These are phyloP conservation scores for Mobula hypostoma DNA, from an alignment of 2,113 vertebrate species.

Conservation along the genomic window DNA sequence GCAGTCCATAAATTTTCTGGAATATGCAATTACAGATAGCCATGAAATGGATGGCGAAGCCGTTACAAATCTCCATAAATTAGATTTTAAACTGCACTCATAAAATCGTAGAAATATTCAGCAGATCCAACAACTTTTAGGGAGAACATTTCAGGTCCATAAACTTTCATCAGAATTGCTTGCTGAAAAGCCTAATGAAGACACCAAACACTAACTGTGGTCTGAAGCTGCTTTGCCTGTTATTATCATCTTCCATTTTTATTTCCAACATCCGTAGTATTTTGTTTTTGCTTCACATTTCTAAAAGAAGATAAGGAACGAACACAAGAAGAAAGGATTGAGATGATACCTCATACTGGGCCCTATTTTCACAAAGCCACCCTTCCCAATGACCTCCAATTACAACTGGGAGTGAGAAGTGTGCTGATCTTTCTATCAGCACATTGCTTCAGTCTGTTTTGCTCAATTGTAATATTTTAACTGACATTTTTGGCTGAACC, in stretches of 20 bases:
- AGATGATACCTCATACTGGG: background rate
- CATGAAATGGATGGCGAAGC: background rate
- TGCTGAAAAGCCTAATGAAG: no score
- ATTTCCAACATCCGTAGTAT: no score
- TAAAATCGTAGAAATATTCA: no score
- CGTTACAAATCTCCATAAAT: background rate
- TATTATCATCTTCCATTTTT: no score
- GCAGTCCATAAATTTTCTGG: background rate
- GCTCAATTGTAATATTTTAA: background rate
- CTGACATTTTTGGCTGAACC: background rate
- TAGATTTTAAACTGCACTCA: background rate
- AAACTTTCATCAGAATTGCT: no score
- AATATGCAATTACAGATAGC: background rate
- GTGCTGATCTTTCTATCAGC: background rate
- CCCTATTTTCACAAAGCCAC: no score
- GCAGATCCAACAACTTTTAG: no score
- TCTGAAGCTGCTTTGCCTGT: no score
- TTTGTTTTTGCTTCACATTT: background rate
- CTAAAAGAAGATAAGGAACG: background rate
- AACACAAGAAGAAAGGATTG: background rate
- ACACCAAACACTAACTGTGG: no score
- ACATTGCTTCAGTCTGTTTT: background rate
- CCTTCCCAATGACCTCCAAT: no score
- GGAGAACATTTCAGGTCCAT: no score
- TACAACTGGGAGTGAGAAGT: background rate